Percentiles rank a stretch among this genome's conserved stretches.
Conservation (phyloP, 1,140 invertebrate genomes). For the Callitettix versicolor region DNA sequence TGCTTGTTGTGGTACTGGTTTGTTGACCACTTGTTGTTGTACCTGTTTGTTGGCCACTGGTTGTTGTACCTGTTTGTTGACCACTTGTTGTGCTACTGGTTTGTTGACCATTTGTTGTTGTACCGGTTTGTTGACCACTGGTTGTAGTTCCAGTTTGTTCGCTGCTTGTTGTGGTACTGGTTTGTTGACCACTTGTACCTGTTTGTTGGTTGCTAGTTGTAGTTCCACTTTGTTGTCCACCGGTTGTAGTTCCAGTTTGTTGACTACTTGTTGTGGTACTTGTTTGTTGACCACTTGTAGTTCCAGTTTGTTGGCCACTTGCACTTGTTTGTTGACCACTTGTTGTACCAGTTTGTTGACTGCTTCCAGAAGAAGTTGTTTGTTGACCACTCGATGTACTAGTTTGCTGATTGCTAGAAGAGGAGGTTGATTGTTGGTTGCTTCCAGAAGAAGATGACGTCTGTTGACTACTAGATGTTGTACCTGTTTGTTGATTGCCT, state of each 20-base stretch:
- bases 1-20: neutral
- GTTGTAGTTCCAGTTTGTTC: neutral
- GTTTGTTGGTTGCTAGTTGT: slow-evolving; percentile 10
- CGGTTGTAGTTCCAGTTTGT: slow-evolving; percentile 12
- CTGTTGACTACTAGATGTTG: slow-evolving; percentile 6
- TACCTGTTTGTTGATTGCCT: slow-evolving; percentile 16
- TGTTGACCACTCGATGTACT: slow-evolving; percentile 12
- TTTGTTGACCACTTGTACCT: neutral
- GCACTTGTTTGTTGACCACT: slow-evolving; percentile 22
- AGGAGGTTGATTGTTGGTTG: slow-evolving; percentile 15
- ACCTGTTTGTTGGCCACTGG: neutral
- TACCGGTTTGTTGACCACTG: neutral
- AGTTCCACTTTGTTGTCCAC: slow-evolving; percentile 7
- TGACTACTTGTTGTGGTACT: slow-evolving; percentile 1
- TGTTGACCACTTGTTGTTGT: neutral
- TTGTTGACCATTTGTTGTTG: neutral
- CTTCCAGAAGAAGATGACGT: slow-evolving; percentile 11
- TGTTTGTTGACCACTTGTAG: slow-evolving; percentile 6
- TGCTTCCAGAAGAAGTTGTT: slow-evolving; percentile 8
- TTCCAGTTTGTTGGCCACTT: slow-evolving; percentile 8
- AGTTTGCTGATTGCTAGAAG: slow-evolving; percentile 12
- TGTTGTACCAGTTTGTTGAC: slow-evolving; percentile 15
- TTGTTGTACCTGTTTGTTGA: neutral
- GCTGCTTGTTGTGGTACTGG: neutral
- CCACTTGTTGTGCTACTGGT: neutral